phyloP scores from a whole-genome alignment of 2,888 invertebrate species.

The Ceriagrion tenellum region DNA sequence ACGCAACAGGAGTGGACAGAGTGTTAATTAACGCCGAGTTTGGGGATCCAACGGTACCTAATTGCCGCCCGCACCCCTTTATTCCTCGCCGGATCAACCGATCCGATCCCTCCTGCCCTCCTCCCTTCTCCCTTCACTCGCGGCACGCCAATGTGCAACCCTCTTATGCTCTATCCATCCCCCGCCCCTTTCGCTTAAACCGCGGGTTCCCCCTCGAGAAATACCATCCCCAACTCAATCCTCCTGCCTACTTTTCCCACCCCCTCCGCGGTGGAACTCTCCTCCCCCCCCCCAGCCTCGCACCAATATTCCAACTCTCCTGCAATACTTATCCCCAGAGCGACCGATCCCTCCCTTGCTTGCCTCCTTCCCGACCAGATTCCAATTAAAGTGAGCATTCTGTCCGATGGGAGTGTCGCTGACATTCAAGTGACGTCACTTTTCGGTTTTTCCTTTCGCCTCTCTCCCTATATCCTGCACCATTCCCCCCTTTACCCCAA shows the following conservation, averaged over 20 bases:
- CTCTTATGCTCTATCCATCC: background rate
- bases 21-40: background rate
- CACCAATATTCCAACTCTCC: background rate
- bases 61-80: background rate
- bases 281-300: background rate
- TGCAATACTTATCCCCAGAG: background rate
- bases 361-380: constrained; percentile 44
- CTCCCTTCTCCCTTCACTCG: background rate
- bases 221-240: background rate
- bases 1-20: background rate
- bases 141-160: background rate
- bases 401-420: constrained; percentile 62
- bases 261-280: background rate
- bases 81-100: background rate
- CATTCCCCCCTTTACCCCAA: background rate
- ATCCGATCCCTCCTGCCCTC: background rate
- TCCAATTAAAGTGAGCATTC: constrained; percentile 68
- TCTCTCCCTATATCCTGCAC: background rate
- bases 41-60: background rate
- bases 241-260: background rate
- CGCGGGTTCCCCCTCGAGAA: background rate
- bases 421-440: constrained; percentile 67
- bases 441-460: constrained; percentile 59
- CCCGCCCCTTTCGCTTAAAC: background rate
- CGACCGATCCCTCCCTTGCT: background rate